Evolutionary conservation across 2,888 invertebrate species (phyloP).

Genomic region (Cephus runcator): DNA sequence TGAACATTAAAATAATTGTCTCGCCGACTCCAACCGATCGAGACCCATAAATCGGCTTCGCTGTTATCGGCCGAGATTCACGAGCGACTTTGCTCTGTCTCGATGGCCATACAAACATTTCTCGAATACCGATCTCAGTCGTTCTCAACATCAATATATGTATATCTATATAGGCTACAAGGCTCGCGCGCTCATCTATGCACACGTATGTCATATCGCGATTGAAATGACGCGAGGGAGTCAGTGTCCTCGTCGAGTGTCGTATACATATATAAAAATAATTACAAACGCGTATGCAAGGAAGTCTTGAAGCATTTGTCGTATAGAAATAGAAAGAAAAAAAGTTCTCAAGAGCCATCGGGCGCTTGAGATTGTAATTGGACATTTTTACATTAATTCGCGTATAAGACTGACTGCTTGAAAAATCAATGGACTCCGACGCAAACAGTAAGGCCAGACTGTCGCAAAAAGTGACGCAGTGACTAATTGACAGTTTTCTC

Average conservation of each 20-base stretch:
- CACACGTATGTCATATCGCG: too few relatives aligned
- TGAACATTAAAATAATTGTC: neutral
- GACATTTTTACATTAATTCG: neutral
- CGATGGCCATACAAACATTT: neutral
- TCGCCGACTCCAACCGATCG: neutral
- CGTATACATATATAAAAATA: neutral
- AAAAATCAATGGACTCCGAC: neutral
- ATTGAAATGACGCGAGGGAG: neutral
- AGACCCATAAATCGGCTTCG: neutral
- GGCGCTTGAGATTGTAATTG: neutral
- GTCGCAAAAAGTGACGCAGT: neutral
- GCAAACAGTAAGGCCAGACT: too few relatives aligned
- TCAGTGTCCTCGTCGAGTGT: neutral
- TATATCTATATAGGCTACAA: neutral
- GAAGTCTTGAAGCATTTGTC: neutral
- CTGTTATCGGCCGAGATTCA: too few relatives aligned
- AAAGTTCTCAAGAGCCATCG: neutral
- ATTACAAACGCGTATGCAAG: neutral
- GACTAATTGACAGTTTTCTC: neutral
- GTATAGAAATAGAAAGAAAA: neutral
- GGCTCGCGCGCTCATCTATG: neutral
- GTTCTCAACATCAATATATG: neutral
- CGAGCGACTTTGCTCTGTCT: neutral
- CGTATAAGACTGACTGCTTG: neutral
- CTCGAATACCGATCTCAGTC: neutral